Percentiles rank a stretch among this genome's conserved stretches.
These are phyloP conservation scores for Phorcus lineatus DNA, from an alignment of 2,888 invertebrate genomes.

Conservation along the genomic window DNA sequence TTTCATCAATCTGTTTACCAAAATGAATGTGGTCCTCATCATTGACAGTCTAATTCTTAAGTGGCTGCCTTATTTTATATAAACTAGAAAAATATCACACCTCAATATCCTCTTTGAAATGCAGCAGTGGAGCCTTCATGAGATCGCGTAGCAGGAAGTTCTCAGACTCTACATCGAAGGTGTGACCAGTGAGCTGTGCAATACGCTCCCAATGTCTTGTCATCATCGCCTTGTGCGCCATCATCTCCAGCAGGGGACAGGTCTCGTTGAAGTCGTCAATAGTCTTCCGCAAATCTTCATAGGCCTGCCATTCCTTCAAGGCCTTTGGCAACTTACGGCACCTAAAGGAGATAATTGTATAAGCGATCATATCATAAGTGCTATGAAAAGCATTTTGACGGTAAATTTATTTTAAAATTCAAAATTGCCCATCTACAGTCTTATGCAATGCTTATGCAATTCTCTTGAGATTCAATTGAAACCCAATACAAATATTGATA, in stretches of 20 bases:
- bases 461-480: too few relatives aligned
- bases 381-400: too few relatives aligned
- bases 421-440: too few relatives aligned
- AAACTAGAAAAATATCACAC: slow-evolving; percentile 73
- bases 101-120: slow-evolving; percentile 97
- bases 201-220: slow-evolving; percentile 97
- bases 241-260: slow-evolving; percentile 94
- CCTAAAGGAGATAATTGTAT: slow-evolving; percentile 76
- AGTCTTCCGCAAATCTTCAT: slow-evolving; percentile 94
- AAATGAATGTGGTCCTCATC: too few relatives aligned
- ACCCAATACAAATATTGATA: too few relatives aligned
- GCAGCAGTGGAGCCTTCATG: slow-evolving; percentile 92
- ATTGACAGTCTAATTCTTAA: too few relatives aligned
- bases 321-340: slow-evolving; percentile 96
- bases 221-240: slow-evolving; percentile 98
- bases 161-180: slow-evolving; percentile 93
- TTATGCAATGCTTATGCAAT: too few relatives aligned
- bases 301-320: slow-evolving; percentile 94
- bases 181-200: slow-evolving; percentile 90
- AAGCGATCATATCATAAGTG: too few relatives aligned
- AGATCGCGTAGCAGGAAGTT: slow-evolving; percentile 95
- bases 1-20: neutral
- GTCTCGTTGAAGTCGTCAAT: slow-evolving; percentile 99
- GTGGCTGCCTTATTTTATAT: too few relatives aligned
- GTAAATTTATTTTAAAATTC: too few relatives aligned